Percentiles rank a stretch among this genome's conserved stretches.
phyloP scores from a whole-genome alignment of 2,888 invertebrate genomes.

The Tipula vernalis region DNA sequence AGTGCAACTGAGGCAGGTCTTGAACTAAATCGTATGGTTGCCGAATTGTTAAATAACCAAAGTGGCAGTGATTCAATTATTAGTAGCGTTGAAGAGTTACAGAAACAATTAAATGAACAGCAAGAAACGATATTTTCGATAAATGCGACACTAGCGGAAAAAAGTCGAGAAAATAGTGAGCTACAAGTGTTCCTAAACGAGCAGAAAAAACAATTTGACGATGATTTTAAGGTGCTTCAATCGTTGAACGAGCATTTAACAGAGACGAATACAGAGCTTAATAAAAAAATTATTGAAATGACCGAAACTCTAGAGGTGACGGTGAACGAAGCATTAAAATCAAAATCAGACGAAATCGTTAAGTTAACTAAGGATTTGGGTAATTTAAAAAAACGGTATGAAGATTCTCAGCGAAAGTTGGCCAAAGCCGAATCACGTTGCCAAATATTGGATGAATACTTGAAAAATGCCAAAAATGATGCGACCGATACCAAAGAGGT shows the following conservation, averaged over 20 bases:
- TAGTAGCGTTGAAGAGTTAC: constrained; percentile 51
- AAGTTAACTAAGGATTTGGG: constrained; percentile 28
- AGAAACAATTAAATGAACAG: constrained; percentile 50
- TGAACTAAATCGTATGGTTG: constrained; percentile 55
- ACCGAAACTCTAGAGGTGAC: constrained; percentile 32
- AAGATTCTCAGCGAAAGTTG: constrained; percentile 27
- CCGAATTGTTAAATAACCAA: constrained; percentile 54
- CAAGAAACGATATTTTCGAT: constrained; percentile 42
- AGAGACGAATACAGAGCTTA: constrained; percentile 31
- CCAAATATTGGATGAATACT: constrained; percentile 37
- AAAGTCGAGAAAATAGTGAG: constrained; percentile 42
- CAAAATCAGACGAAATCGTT: constrained; percentile 30
- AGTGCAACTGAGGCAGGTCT: constrained; percentile 68
- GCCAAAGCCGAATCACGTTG: constrained; percentile 31
- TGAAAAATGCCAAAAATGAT: constrained; percentile 35
- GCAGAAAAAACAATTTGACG: constrained; percentile 38
- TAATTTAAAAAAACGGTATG: constrained; percentile 24
- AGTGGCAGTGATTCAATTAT: constrained; percentile 49
- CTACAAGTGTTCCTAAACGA: constrained; percentile 33
- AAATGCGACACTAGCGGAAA: constrained; percentile 39
- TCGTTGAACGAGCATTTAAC: constrained; percentile 41
- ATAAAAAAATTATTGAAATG: constrained; percentile 28
- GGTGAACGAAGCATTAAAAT: constrained; percentile 26
- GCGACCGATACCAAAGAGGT: constrained; percentile 37
- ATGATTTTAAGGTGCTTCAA: constrained; percentile 44